phyloP scores from a whole-genome alignment of 2,797 vertebrate species.

The Sphenodon punctatus region DNA sequence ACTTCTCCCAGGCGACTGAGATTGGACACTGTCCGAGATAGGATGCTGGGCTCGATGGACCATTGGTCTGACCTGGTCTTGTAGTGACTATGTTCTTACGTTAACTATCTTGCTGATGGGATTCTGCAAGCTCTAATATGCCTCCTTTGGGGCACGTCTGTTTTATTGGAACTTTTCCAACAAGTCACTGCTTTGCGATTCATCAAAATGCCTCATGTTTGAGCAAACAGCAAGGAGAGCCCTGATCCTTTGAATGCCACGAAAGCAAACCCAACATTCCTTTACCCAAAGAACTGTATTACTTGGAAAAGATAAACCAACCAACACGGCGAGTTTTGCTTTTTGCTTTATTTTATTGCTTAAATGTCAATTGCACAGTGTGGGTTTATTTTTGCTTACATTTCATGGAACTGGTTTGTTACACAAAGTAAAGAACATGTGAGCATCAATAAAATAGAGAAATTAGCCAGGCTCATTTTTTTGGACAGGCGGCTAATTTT shows the following conservation, averaged over 20 bases:
- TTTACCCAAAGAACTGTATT: not conserved
- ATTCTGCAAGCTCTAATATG: too few relatives aligned
- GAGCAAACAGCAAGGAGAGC: not conserved
- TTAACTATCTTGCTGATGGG: too few relatives aligned
- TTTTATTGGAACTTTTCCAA: not conserved
- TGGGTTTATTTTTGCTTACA: slow-evolving; percentile 71
- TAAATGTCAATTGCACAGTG: slow-evolving; percentile 70
- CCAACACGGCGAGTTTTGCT: not conserved
- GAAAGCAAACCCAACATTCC: too few relatives aligned
- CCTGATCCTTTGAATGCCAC: not conserved
- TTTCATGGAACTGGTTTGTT: slow-evolving; percentile 56
- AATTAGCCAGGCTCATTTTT: not conserved
- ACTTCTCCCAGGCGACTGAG: too few relatives aligned
- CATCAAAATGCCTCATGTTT: not conserved
- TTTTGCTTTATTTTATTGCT: slow-evolving; percentile 74
- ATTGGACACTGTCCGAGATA: too few relatives aligned
- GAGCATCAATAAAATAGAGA: slow-evolving; percentile 36
- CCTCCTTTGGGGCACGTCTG: too few relatives aligned
- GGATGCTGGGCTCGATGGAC: too few relatives aligned
- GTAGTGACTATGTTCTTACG: too few relatives aligned
- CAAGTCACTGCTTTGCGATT: not conserved
- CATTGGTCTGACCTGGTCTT: too few relatives aligned
- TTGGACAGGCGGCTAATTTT: not conserved
- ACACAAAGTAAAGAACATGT: slow-evolving; percentile 53
- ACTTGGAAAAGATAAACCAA: not conserved